Base-by-base conservation (phyloP, 1,140 invertebrate genomes). In the Antheraea pernyi region DNA sequence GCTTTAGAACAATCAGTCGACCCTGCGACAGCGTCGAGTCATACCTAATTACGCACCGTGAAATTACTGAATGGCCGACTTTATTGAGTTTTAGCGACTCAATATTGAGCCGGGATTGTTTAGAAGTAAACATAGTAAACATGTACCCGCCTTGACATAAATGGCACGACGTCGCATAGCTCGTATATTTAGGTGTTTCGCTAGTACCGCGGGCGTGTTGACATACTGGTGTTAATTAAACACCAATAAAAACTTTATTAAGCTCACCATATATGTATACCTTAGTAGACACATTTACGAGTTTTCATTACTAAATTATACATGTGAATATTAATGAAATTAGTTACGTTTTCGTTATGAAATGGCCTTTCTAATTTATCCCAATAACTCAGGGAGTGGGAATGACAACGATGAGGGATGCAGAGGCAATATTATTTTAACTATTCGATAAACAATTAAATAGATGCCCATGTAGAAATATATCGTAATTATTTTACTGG, bases 111-210 rank as follows among this genome's bases (percentile, higher is more conserved):
- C 59, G 0, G 75, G 71, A 68, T 69, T 73, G 71, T 48, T 74
- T 71, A 71, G 73, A 78, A 70, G 74, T 59, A 69, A 70, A 70
- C 68, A 74, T 66, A 48, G 46, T 79, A 79, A 86, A 80, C 78
- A 76, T 73, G 76, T 59, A 76, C 78, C 81, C 74, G 75, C 84
- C 85, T 88, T 88, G 85, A 85, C 86, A 88, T 78, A 78, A 77
- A 83, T 83, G 66, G 67, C 66, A 69, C 69, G 62, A 60, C 67
- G 66, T 69, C 36, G 68, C 53, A 69, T 79, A 77, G 65, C 16
- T 18, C 46, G 48, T 59, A 36, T 37, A 37, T 67, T 22, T 53
- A 53, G 46, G 46, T 53, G 13, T 53, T n/a, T 53, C 30, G 19
- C 19, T 74, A 60, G 68, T 64, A 65, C 42, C 46, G 19, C 65